Conservation (phyloP, 2,113 vertebrate genomes). For the Hystrix brachyura region DNA sequence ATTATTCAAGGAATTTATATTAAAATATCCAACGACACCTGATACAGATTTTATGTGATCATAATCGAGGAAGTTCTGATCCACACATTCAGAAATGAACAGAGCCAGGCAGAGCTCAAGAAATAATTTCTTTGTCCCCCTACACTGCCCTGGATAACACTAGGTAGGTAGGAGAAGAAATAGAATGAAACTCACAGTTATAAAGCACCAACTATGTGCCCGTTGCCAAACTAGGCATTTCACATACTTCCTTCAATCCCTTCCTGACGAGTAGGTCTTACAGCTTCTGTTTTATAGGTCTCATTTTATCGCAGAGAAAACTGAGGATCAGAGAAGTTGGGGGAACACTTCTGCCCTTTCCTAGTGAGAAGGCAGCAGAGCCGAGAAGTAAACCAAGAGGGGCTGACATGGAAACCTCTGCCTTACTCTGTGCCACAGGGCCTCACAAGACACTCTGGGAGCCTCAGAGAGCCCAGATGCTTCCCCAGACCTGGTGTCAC, state of each 20-base stretch:
- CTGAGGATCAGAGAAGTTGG: background rate
- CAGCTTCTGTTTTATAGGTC: background rate
- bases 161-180: background rate
- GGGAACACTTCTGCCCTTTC: background rate
- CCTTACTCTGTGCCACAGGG: background rate
- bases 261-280: background rate
- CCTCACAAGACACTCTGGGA: background rate
- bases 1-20: background rate
- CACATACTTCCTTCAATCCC: background rate
- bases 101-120: background rate
- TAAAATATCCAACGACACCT: background rate
- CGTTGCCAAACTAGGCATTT: background rate
- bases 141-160: background rate
- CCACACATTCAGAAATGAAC: background rate
- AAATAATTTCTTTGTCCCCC: background rate
- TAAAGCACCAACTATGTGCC: background rate
- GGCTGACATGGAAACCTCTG: background rate
- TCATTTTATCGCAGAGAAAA: slow-evolving; percentile 7
- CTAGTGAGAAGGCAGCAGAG: background rate
- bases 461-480: background rate
- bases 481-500: background rate
- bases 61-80: background rate
- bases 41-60: background rate
- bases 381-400: background rate
- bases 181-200: background rate